These are phyloP conservation scores for Caenorhabditis japonica DNA, from an alignment of 2,888 invertebrate species.

Conservation along the genomic window DNA sequence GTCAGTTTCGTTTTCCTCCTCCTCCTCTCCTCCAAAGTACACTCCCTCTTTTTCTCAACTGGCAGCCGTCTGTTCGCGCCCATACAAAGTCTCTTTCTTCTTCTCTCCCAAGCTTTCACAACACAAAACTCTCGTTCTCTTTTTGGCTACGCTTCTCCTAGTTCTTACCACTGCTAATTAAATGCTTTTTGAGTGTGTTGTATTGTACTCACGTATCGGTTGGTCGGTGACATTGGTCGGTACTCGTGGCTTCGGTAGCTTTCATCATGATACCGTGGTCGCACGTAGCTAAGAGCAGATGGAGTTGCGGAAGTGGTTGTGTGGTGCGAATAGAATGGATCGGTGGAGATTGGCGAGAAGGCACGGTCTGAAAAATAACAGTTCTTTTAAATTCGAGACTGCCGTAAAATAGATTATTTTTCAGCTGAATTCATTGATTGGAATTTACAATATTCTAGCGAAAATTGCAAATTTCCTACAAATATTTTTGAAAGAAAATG, in stretches of 20 bases:
- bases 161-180: conserved; percentile 41
- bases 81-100: conserved; percentile 26
- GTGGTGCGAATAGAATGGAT: conserved; percentile 58
- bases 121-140: too few relatives aligned
- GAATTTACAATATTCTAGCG: too few relatives aligned
- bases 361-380: conserved; percentile 30
- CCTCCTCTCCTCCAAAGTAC: conserved; percentile 32
- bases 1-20: conserved; percentile 7
- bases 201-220: conserved; percentile 43
- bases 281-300: conserved; percentile 56
- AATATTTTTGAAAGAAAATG: too few relatives aligned
- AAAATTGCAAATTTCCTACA: too few relatives aligned
- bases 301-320: conserved; percentile 23
- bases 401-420: too few relatives aligned
- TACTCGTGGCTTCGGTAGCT: conserved; percentile 55
- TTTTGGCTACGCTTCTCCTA: conserved; percentile 14
- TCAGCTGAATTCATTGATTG: too few relatives aligned
- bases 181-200: too few relatives aligned
- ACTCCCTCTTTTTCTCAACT: conserved; percentile 18
- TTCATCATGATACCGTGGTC: conserved; percentile 63
- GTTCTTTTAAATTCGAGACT: too few relatives aligned
- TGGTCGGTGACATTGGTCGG: conserved; percentile 47
- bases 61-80: conserved; percentile 41
- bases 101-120: neutral
- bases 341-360: conserved; percentile 51